Percentiles rank a stretch among this genome's conserved stretches.
Conservation (phyloP, 1,140 invertebrate genomes). For the Aricia agestis region DNA sequence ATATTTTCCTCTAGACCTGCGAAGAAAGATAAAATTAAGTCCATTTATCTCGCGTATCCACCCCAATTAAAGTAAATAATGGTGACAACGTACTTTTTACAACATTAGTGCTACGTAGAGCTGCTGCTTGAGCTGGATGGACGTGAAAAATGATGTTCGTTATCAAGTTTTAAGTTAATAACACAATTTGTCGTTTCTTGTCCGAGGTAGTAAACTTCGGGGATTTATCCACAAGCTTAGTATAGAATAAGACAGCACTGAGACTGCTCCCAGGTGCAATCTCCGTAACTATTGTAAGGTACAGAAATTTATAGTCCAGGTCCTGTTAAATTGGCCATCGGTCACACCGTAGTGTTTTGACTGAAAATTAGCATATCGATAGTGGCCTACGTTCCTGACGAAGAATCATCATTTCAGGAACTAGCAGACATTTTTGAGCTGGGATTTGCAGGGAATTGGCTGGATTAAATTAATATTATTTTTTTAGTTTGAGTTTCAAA, state of each 20-base stretch:
- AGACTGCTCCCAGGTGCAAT: constrained; percentile 58
- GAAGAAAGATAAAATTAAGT: neutral
- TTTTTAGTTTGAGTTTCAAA: too few species aligned
- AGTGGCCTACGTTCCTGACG: too few species aligned
- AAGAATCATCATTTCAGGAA: too few species aligned
- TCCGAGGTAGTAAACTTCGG: constrained; percentile 36
- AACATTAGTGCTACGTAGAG: neutral
- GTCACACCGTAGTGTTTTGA: constrained; percentile 31
- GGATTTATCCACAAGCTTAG: constrained; percentile 50
- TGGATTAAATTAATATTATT: too few species aligned
- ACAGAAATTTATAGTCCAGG: constrained; percentile 54
- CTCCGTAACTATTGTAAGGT: constrained; percentile 61
- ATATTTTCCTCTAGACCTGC: neutral
- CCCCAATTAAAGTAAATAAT: neutral
- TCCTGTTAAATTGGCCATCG: constrained; percentile 32
- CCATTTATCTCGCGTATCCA: neutral
- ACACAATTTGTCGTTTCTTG: constrained; percentile 48
- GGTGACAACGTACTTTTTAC: neutral
- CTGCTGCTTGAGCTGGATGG: neutral
- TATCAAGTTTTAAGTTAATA: constrained; percentile 33
- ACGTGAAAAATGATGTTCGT: constrained; percentile 26
- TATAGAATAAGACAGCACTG: constrained; percentile 46
- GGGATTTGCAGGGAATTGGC: too few species aligned
- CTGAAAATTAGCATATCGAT: too few species aligned
- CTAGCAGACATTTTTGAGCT: too few species aligned